phyloP scores from a whole-genome alignment of 2,888 invertebrate species.

The Tenodera sinensis region DNA sequence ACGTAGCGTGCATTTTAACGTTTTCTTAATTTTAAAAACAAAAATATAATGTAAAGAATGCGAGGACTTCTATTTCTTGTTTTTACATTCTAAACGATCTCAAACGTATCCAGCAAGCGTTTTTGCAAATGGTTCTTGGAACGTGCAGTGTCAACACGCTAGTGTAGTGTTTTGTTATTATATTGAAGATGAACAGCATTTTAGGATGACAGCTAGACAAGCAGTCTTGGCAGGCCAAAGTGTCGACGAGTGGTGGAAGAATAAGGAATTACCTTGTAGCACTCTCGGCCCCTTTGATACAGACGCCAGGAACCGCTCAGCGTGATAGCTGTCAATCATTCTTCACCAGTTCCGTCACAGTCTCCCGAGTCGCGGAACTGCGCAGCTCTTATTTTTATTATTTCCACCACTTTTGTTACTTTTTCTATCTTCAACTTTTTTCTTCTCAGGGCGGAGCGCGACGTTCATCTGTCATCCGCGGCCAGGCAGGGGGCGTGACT shows the following conservation, averaged over 20 bases:
- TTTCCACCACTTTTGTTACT: background rate
- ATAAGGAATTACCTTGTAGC: background rate
- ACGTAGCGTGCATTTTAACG: too few species aligned
- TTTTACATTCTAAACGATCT: too few species aligned
- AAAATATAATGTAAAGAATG: too few species aligned
- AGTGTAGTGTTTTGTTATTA: too few species aligned
- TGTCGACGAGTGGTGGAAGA: background rate
- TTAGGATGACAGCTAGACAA: background rate
- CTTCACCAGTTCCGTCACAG: background rate
- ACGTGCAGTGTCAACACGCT: background rate
- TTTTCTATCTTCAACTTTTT: background rate
- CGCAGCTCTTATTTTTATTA: background rate
- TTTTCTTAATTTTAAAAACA: too few species aligned
- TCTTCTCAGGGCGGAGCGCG: conserved; percentile 27
- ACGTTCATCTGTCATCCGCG: conserved; percentile 30
- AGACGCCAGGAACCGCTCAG: conserved; percentile 1
- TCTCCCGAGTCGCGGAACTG: background rate
- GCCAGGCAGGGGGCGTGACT: conserved; percentile 29
- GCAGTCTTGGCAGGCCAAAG: background rate
- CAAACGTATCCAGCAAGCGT: too few species aligned
- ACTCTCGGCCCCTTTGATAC: background rate
- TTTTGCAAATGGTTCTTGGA: background rate
- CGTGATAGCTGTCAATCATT: conserved; percentile 16
- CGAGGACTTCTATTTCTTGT: too few species aligned
- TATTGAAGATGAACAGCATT: background rate